Conservation (phyloP, 35 echinoderm and acorn worm species). For the Acanthaster planci region DNA sequence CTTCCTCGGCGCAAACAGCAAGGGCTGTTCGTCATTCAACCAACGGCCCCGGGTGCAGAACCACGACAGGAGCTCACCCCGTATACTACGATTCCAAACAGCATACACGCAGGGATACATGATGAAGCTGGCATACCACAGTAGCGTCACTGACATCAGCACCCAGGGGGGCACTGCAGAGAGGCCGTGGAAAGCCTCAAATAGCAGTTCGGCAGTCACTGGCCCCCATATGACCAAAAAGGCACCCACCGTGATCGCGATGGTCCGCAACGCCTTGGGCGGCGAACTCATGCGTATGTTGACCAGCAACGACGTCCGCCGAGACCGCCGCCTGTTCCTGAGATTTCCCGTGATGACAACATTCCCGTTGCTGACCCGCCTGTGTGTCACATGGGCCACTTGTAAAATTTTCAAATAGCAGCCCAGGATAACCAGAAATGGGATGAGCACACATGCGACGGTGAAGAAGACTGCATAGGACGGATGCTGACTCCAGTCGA, state of each 20-base stretch:
- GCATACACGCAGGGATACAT: constrained; percentile 78
- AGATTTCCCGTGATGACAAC: constrained; percentile 49
- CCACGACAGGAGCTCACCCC: constrained; percentile 64
- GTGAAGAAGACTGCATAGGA: constrained; percentile 77
- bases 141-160: constrained; percentile 36
- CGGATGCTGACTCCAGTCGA: constrained; percentile 70
- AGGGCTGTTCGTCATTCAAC: constrained; percentile 59
- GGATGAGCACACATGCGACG: constrained; percentile 54
- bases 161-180: constrained; percentile 42
- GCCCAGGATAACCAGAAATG: constrained; percentile 56
- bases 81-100: constrained; percentile 83
- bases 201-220: constrained; percentile 52
- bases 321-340: constrained; percentile 42
- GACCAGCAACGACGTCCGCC: constrained; percentile 72
- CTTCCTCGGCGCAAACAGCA: constrained; percentile 30
- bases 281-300: constrained; percentile 93
- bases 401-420: constrained; percentile 78
- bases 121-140: constrained; percentile 59
- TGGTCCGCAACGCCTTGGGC: constrained; percentile 76
- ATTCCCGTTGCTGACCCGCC: constrained; percentile 80
- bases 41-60: constrained; percentile 46
- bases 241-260: constrained; percentile 65
- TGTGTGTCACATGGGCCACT: constrained; percentile 57
- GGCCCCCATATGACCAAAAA: constrained; percentile 62
- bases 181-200: constrained; percentile 51